Conservation (phyloP, 35 echinoderm and acorn worm species). For the Heliocidaris erythrogramma region DNA sequence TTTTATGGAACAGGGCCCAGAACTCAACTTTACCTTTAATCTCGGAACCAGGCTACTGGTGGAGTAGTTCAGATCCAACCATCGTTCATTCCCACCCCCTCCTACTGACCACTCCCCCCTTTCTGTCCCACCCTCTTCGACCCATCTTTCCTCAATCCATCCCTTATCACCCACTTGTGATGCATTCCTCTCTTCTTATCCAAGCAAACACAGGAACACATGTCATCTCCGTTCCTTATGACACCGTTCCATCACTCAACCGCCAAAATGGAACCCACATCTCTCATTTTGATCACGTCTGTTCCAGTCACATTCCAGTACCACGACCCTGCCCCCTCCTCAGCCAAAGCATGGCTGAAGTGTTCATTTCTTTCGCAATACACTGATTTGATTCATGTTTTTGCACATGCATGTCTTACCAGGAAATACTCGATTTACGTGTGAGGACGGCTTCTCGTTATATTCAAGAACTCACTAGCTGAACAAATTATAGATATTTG, state of each 20-base stretch:
- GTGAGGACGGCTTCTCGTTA: too few relatives aligned
- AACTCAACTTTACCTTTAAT: too few relatives aligned
- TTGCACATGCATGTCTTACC: too few relatives aligned
- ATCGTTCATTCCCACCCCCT: not conserved
- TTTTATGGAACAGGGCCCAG: too few relatives aligned
- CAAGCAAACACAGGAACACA: conserved; percentile 6
- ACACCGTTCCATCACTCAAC: conserved; percentile 1
- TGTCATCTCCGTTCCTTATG: not conserved
- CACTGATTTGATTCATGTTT: too few relatives aligned
- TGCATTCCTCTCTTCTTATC: not conserved
- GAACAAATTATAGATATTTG: too few relatives aligned
- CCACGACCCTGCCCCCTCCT: not conserved
- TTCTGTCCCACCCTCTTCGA: not conserved
- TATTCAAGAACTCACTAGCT: too few relatives aligned
- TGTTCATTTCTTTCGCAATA: too few relatives aligned
- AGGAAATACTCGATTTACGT: too few relatives aligned
- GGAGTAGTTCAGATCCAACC: not conserved
- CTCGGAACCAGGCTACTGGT: too few relatives aligned
- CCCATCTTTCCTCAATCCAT: not conserved
- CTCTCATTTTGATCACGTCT: not conserved
- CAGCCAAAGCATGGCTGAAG: not conserved
- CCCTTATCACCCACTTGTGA: conserved; percentile 15
- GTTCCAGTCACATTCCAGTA: not conserved
- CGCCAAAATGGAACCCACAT: not conserved
- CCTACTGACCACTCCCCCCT: not conserved